Evolutionary conservation across 1,140 invertebrate genomes (phyloP).

Genomic region (Batillaria attramentaria): DNA sequence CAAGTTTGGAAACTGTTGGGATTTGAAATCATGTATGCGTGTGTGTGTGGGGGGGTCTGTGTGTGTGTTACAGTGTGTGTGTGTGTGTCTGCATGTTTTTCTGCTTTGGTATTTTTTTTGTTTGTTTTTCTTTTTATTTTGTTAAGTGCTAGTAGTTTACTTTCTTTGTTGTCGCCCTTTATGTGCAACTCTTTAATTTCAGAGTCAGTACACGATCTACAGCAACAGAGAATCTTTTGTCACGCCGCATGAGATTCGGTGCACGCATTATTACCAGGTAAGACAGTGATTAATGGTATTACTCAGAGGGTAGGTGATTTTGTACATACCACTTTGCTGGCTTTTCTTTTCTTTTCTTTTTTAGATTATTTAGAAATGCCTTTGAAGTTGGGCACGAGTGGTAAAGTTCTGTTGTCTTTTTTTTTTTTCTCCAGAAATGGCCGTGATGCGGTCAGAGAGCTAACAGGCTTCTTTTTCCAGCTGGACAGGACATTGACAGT

Average conservation of each 20-base stretch:
- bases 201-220: constrained; percentile 63
- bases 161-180: too few relatives aligned
- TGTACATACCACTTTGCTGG: neutral
- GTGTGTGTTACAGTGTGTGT: constrained; percentile 2
- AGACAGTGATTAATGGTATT: too few relatives aligned
- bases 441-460: constrained; percentile 67
- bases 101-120: neutral
- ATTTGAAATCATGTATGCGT: neutral
- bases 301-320: neutral
- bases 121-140: neutral
- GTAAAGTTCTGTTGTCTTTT: neutral
- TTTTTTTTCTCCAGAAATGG: constrained; percentile 59
- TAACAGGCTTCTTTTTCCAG: constrained; percentile 69
- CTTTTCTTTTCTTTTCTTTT: constrained; percentile 1
- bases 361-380: neutral
- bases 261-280: constrained; percentile 67
- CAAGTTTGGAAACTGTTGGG: neutral
- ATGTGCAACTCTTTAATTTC: too few relatives aligned
- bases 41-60: neutral
- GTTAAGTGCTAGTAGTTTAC: too few relatives aligned
- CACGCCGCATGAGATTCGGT: constrained; percentile 66
- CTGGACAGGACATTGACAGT: constrained; percentile 67
- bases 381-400: neutral
- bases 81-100: neutral
- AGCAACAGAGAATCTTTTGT: constrained; percentile 67